These are phyloP conservation scores for Chesias legatella DNA, from an alignment of 2,888 invertebrate species.

Conservation along the genomic window DNA sequence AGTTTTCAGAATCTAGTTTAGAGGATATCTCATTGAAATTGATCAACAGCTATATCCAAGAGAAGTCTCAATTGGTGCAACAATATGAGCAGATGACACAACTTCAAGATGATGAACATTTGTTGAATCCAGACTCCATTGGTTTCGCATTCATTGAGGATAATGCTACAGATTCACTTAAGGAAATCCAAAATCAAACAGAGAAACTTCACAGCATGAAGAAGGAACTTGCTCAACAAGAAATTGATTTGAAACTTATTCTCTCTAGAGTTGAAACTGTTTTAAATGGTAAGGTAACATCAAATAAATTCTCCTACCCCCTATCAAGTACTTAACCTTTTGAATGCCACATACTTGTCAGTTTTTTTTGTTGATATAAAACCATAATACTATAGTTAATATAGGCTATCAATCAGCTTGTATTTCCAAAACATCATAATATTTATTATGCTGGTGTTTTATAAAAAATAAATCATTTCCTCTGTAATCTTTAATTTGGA, in stretches of 20 bases:
- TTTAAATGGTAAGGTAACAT: conserved; percentile 44
- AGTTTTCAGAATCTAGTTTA: conserved; percentile 82
- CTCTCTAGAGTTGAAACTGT: conserved; percentile 58
- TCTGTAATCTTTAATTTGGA: no score
- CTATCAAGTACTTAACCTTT: no score
- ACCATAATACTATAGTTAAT: no score
- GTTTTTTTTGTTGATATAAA: no score
- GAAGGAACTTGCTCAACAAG: conserved; percentile 82
- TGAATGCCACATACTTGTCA: no score
- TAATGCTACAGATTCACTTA: conserved; percentile 80
- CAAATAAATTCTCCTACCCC: conserved; percentile 13
- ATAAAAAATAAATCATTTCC: no score
- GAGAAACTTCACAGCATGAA: conserved; percentile 83
- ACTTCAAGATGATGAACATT: conserved; percentile 75
- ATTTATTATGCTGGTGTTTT: no score
- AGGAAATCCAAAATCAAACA: conserved; percentile 83
- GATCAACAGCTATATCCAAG: conserved; percentile 84
- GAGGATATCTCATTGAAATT: conserved; percentile 89
- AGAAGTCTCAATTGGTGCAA: conserved; percentile 84
- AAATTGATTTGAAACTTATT: conserved; percentile 79
- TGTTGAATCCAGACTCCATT: conserved; percentile 81
- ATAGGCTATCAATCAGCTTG: no score
- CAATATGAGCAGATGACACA: conserved; percentile 85
- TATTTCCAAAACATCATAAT: no score
- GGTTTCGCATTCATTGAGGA: conserved; percentile 83